Base-by-base conservation (phyloP, 92 coral and sea anemone species). In the Palythoa grandiflora region DNA sequence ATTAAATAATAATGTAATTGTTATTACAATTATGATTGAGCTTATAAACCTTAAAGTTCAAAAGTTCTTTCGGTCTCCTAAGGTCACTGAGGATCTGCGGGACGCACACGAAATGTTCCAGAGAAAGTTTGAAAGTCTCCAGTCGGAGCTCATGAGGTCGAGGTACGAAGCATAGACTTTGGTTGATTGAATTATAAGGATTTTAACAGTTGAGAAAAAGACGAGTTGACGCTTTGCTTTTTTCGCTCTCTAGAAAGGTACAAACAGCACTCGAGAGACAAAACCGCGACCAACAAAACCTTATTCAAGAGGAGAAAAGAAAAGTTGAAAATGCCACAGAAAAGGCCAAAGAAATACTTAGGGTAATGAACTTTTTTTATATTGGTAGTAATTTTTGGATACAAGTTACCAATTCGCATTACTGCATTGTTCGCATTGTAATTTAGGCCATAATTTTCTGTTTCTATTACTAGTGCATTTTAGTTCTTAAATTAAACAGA, bases 61-160 rank as follows among this genome's bases (percentile, higher is more conserved):
- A 14, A 35, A 12, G 9, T 38, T 40, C 44, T 1, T 60, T 39
- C 1, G 35, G 0, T n/a, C 39, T 5, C 20, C 21, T 7, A 48
- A 95, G 99, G 96, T 95, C 48, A 89, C 98, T 1, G 98, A 92
- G 88, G 94, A 96, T 88, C 87, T 96, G 5, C 94, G 94, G 55
- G 97, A 96, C 87, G 98, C 99, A 1, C 99, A 96, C 85, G 98
- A 92, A 38, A 95, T 98, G 99, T 96, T 96, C 83, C 94, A 94
- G 83, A 89, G 84, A 10, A 96, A 96, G 86, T 96, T 96, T 75
- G 95, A 93, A 70, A 92, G 89, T 73, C 92, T 96, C 44, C 97
- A 96, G 75, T 86, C 96, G 21, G 99, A 96, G 79, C 90, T 96
- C 1, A 85, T 79, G n/a, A 92, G 96, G 85, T 96, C 99, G 54